A percentile compares a stretch with the other conserved stretches of the same genome.
Evolutionary conservation across 2,888 invertebrate species (phyloP).

Genomic region (Gibbula magus): DNA sequence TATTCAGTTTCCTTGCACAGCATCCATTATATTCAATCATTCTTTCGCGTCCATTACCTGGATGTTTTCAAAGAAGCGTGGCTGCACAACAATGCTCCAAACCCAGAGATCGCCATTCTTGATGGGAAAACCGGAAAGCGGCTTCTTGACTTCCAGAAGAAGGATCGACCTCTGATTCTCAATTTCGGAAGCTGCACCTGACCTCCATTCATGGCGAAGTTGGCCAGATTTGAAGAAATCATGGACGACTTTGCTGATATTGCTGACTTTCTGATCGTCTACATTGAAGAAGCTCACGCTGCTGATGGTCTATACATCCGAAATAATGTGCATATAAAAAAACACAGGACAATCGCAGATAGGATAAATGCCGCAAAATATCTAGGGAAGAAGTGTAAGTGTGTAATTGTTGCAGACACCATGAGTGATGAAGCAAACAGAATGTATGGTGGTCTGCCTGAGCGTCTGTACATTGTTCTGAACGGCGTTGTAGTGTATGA

Average conservation of each 20-base stretch:
- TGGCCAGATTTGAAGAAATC: conserved; percentile 56
- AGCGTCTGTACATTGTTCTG: conserved; percentile 63
- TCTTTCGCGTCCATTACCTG: conserved; percentile 26
- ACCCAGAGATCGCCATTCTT: conserved; percentile 38
- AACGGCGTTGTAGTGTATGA: conserved; percentile 57
- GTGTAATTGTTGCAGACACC: conserved; percentile 59
- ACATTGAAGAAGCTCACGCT: conserved; percentile 69
- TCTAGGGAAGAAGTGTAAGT: conserved; percentile 41
- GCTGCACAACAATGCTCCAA: conserved; percentile 38
- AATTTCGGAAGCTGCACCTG: conserved; percentile 70
- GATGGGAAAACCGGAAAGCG: conserved; percentile 18
- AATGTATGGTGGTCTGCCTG: conserved; percentile 60
- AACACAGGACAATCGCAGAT: conserved; percentile 51
- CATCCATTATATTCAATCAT: conserved; percentile 18
- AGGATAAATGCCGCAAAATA: conserved; percentile 55
- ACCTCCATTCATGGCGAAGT: conserved; percentile 67
- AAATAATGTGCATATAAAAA: conserved; percentile 52
- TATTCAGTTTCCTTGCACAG: conserved; percentile 28
- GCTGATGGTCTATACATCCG: conserved; percentile 63
- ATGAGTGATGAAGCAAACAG: conserved; percentile 59
- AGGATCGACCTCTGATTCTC: conserved; percentile 60
- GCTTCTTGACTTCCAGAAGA: conserved; percentile 46
- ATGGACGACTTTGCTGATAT: conserved; percentile 51
- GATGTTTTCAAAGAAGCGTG: conserved; percentile 32
- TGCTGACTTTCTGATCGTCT: conserved; percentile 66